Percentiles rank a stretch among this genome's conserved stretches.
phyloP scores from a whole-genome alignment of 2,797 vertebrate species.

The Coregonus sp. region DNA sequence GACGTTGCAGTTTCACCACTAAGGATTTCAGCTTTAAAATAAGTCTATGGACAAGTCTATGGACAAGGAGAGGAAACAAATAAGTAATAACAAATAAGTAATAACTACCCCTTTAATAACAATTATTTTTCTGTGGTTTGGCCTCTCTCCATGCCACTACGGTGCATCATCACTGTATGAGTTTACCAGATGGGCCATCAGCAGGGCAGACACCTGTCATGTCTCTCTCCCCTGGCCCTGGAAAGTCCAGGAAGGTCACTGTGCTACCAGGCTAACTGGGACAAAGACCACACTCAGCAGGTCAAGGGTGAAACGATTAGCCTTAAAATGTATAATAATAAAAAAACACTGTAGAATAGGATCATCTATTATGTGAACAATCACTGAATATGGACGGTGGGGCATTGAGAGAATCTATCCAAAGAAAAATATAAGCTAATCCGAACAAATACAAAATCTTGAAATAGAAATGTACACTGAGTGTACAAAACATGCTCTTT shows the following conservation, averaged over 20 bases:
- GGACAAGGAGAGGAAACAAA: conserved; percentile 19
- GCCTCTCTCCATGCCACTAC: not conserved
- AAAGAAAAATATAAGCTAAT: not conserved
- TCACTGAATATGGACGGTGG: not conserved
- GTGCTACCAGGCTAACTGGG: conserved; percentile 39
- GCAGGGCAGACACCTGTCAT: conserved; percentile 65
- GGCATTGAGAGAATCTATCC: not conserved
- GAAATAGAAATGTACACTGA: not conserved
- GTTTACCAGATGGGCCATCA: conserved; percentile 68
- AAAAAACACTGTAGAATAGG: not conserved
- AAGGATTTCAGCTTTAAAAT: too few species aligned
- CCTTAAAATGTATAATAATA: conserved; percentile 30
- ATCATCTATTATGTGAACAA: not conserved
- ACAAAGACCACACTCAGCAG: conserved; percentile 57
- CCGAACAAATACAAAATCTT: not conserved
- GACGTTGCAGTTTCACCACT: too few species aligned
- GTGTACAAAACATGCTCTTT: not conserved
- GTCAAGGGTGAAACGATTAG: conserved; percentile 53
- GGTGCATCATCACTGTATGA: conserved; percentile 36
- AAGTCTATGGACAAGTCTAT: conserved; percentile 40
- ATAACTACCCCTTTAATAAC: not conserved
- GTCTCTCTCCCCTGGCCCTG: conserved; percentile 48
- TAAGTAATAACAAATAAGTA: not conserved
- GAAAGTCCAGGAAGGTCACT: conserved; percentile 45
- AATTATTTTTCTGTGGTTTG: not conserved